phyloP scores from a whole-genome alignment of 2,113 vertebrate genomes.

The Dermatemys mawii region DNA sequence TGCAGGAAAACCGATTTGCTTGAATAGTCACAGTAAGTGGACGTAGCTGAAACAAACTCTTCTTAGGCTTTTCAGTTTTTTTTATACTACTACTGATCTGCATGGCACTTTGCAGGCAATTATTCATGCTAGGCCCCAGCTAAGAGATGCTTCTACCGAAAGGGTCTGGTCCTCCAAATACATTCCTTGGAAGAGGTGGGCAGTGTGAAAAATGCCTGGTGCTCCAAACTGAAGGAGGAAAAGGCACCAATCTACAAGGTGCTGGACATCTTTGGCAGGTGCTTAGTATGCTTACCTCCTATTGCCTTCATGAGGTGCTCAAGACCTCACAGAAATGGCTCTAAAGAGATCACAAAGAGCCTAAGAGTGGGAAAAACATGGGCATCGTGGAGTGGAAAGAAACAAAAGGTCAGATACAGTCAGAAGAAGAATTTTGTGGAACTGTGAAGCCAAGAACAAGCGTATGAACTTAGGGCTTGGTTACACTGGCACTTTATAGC shows the following conservation, averaged over 20 bases:
- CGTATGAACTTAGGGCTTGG: no score
- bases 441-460: not conserved
- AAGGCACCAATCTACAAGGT: not conserved
- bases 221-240: not conserved
- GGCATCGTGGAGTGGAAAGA: not conserved
- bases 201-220: not conserved
- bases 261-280: not conserved
- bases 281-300: not conserved
- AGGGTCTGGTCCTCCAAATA: not conserved
- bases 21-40: not conserved
- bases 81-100: not conserved
- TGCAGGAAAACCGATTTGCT: not conserved
- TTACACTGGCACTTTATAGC: no score
- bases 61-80: not conserved
- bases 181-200: not conserved
- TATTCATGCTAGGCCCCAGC: fast-evolving
- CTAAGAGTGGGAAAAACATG: not conserved
- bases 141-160: not conserved
- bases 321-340: not conserved
- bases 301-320: not conserved
- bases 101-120: not conserved
- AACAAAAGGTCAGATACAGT: not conserved
- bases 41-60: not conserved
- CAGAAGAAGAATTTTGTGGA: not conserved
- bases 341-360: not conserved